Evolutionary conservation across 2,888 invertebrate species (phyloP).

Genomic region (Seira musarum): DNA sequence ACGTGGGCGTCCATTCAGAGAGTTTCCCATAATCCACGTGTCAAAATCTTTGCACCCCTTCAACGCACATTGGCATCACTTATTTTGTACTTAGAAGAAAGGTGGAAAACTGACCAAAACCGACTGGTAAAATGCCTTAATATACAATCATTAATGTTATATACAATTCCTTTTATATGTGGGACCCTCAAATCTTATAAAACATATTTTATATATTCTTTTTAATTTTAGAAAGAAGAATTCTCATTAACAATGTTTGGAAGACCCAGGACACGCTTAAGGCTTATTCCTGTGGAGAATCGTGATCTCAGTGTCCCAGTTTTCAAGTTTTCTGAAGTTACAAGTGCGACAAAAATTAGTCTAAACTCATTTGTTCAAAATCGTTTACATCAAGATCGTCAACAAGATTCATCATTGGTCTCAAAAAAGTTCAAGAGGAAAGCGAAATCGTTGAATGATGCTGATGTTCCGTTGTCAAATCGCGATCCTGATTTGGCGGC

Average conservation of each 20-base stretch:
- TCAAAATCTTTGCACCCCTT: constrained; percentile 81
- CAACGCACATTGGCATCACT: constrained; percentile 82
- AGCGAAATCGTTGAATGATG: constrained; percentile 46
- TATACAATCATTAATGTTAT: constrained; percentile 9
- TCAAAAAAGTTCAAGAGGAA: constrained; percentile 60
- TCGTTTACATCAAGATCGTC: constrained; percentile 56
- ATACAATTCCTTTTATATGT: constrained; percentile 2
- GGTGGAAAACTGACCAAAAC: constrained; percentile 81
- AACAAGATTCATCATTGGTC: constrained; percentile 39
- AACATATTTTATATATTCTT: constrained; percentile 14
- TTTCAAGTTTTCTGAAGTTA: constrained; percentile 66
- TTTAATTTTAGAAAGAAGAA: constrained; percentile 67
- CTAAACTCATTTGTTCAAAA: constrained; percentile 66
- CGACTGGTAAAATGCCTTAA: constrained; percentile 73
- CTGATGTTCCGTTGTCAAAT: not conserved
- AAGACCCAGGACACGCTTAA: constrained; percentile 58
- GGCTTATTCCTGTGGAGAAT: constrained; percentile 64
- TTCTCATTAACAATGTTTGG: constrained; percentile 66
- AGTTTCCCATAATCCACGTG: constrained; percentile 91
- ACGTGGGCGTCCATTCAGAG: constrained; percentile 90
- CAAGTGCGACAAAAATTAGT: constrained; percentile 68
- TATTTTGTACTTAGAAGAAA: constrained; percentile 80
- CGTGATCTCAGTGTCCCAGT: constrained; percentile 64
- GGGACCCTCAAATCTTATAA: constrained; percentile 2
- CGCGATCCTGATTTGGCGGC: constrained; percentile 71